phyloP scores from a whole-genome alignment of 2,888 invertebrate species.

The Torymus tubicola region DNA sequence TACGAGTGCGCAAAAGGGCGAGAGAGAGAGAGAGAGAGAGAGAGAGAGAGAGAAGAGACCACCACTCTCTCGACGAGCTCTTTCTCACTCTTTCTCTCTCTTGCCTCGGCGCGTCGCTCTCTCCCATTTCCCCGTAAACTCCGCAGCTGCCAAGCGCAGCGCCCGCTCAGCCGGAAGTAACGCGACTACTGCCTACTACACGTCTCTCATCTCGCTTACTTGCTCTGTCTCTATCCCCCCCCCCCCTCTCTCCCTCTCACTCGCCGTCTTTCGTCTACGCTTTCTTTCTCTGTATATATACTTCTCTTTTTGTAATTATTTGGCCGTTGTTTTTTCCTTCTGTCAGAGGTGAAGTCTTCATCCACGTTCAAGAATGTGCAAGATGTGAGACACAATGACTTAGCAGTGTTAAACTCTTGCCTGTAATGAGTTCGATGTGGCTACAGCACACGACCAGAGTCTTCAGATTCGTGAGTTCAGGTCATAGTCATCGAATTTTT shows the following conservation, averaged over 20 bases:
- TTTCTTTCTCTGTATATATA: constrained; percentile 45
- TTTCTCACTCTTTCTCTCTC: constrained; percentile 65
- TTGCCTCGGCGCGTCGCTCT: constrained; percentile 55
- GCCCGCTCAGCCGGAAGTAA: constrained; percentile 75
- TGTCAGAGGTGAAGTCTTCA: too few species aligned
- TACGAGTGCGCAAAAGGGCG: constrained; percentile 55
- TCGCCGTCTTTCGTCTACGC: constrained; percentile 36
- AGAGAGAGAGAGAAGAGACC: constrained; percentile 17
- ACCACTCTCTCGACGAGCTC: constrained; percentile 17
- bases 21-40: constrained; percentile 36
- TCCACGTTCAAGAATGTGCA: too few species aligned
- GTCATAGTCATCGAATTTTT: too few species aligned
- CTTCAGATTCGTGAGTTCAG: too few species aligned
- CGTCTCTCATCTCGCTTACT: constrained; percentile 64
- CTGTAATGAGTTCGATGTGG: too few species aligned
- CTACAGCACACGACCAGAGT: too few species aligned
- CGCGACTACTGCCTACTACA: constrained; percentile 76
- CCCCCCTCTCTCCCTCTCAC: constrained; percentile 56
- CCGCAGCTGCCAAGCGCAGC: constrained; percentile 76
- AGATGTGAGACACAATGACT: too few species aligned
- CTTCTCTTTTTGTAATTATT: constrained; percentile 45
- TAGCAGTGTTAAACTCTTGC: too few species aligned
- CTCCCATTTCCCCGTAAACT: constrained; percentile 69
- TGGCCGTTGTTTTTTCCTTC: constrained; percentile 33
- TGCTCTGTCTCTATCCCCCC: constrained; percentile 56